Evolutionary conservation across 2,888 invertebrate genomes (phyloP), one percentile per base, ranked within the genome.

Genomic region (Synergus gifuensis): DNA sequence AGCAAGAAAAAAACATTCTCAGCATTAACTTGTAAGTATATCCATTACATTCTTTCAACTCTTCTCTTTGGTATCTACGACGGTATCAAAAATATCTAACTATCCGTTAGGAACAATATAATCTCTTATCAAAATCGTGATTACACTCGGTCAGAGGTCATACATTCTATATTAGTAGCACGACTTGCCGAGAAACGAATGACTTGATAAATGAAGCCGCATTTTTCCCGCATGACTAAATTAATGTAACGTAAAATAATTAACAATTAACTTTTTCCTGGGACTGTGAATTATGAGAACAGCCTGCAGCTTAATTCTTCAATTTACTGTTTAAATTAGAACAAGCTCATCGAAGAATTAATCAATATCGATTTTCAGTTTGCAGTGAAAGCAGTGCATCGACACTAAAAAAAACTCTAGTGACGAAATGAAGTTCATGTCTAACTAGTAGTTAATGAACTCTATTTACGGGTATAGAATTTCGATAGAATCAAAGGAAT

Each of bases 371-470:
- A 2, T 54, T 54, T n/a, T 54, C n/a, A 54, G 16, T 54, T 54
- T n/a, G 5, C 49, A 54, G 49, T 54, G 67, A 69, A 69, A 69
- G 67, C 28, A 18, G 22, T n/a, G 64, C 42, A 64, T 40, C 16
- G 16, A n/a, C 18, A 2, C 14, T 22, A 69, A 44, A n/a, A 36
- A 76, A 60, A n/a, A 44, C 14, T 62, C 14, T 62, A 42, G 40
- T 62, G 22, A 76, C 42, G 60, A 60, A 62, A 76, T 18, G 73
- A 77, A 80, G 80, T 80, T 80, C 80, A 80, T 64, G 67, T 76
- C 44, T 80, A 77, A 62, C 80, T 49, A 49, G 44, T 77, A 66
- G 79, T 69, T 77, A 80, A 76, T 76, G 73, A 77, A 80, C 77
- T 76, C 77, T 80, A 76, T 80, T 77, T 63, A 69, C 62, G 63